Percentiles rank a stretch among this genome's conserved stretches.
Evolutionary conservation across 2,113 vertebrate species (phyloP).

Genomic region (Eulemur macaco): DNA sequence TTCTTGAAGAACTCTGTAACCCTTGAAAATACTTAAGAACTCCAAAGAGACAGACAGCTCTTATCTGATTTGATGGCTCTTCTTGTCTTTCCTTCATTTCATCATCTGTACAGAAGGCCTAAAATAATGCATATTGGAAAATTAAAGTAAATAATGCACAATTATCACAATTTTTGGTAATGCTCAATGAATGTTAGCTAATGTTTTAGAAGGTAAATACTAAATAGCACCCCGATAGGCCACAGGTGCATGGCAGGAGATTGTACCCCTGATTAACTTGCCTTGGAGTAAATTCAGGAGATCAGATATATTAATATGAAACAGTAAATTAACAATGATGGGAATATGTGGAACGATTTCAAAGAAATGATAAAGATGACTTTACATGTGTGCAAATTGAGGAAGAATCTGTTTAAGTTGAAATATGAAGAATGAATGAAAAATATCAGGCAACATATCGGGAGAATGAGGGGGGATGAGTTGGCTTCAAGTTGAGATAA

Average conservation of each 20-base stretch:
- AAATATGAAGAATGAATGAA: neutral
- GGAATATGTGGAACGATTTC: neutral
- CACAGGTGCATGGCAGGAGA: neutral
- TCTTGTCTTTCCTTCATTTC: neutral
- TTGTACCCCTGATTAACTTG: neutral
- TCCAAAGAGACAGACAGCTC: neutral
- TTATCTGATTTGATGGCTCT: neutral
- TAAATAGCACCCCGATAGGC: neutral
- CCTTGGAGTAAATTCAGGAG: neutral
- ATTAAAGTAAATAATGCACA: neutral
- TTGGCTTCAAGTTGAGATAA: neutral
- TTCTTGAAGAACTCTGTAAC: neutral
- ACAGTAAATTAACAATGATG: neutral
- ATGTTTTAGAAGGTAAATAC: neutral
- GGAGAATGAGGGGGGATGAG: neutral
- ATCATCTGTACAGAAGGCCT: neutral
- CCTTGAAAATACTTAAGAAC: neutral
- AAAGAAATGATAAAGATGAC: neutral
- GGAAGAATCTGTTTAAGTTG: neutral
- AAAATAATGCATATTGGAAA: neutral
- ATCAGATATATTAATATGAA: neutral
- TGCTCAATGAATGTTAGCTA: neutral
- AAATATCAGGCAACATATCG: accelerated
- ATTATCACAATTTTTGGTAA: neutral
- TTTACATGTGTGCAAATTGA: neutral